Percentiles rank a stretch among this genome's conserved stretches.
phyloP scores from a whole-genome alignment of 2,797 vertebrate species.

The Acanthurus tractus region DNA sequence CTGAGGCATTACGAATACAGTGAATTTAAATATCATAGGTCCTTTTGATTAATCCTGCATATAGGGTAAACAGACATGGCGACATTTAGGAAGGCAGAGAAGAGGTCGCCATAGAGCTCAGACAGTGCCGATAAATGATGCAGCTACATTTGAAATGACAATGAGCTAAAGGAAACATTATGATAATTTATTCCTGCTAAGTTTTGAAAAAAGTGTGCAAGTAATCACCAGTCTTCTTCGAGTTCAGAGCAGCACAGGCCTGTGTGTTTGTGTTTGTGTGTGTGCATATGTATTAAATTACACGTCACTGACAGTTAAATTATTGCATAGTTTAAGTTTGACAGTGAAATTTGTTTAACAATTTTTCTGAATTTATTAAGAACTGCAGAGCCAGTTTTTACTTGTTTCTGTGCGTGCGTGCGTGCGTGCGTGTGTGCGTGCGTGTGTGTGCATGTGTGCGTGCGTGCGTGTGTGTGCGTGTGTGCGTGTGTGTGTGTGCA shows the following conservation, averaged over 20 bases:
- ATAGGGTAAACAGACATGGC: conserved; percentile 29
- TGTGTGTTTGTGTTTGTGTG: conserved; percentile 16
- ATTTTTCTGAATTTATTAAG: conserved; percentile 27
- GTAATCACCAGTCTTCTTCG: conserved; percentile 42
- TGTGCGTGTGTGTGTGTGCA: too few relatives aligned
- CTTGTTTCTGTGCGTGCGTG: background rate
- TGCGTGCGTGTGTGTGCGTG: background rate
- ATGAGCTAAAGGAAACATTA: conserved; percentile 48
- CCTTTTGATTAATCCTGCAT: conserved; percentile 50
- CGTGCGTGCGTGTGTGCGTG: background rate
- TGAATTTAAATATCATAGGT: conserved; percentile 41
- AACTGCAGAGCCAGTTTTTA: conserved; percentile 2
- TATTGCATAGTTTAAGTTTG: conserved; percentile 37
- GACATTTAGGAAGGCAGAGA: conserved; percentile 40
- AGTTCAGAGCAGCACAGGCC: background rate
- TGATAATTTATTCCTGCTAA: conserved; percentile 63
- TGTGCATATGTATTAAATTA: conserved; percentile 13
- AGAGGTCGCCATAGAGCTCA: conserved; percentile 14
- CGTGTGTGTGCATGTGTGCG: too few relatives aligned
- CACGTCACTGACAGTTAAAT: conserved; percentile 30
- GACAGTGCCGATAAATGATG: conserved; percentile 31
- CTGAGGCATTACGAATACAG: conserved; percentile 30
- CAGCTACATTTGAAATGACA: conserved; percentile 53
- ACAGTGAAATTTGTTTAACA: conserved; percentile 34
- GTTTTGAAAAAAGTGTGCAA: conserved; percentile 41